These are phyloP conservation scores for Heliconius erato DNA, from an alignment of 2,888 invertebrate species.

Conservation along the genomic window DNA sequence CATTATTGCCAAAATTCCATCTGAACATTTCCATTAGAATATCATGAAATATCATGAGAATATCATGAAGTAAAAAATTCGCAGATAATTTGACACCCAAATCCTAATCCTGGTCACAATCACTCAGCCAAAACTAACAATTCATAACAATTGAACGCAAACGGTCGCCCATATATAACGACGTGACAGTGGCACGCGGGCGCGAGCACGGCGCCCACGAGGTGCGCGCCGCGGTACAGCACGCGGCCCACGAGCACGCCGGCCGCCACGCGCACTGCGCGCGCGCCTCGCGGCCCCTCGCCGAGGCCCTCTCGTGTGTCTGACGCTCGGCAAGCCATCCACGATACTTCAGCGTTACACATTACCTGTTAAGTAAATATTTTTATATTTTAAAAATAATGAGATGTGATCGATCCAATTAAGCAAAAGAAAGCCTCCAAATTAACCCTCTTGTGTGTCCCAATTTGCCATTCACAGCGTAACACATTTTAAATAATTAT, in stretches of 20 bases:
- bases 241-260: slow-evolving; percentile 68
- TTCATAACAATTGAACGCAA: slow-evolving; percentile 79
- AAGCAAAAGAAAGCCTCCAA: too few species aligned
- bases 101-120: slow-evolving; percentile 22
- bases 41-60: too few species aligned
- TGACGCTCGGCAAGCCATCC: slow-evolving; percentile 66
- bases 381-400: too few species aligned
- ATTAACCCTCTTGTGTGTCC: too few species aligned
- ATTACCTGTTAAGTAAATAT: slow-evolving; percentile 64
- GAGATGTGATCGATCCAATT: too few species aligned
- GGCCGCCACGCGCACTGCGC: slow-evolving; percentile 64
- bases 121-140: slow-evolving; percentile 64
- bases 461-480: too few species aligned
- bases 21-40: background rate
- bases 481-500: too few species aligned
- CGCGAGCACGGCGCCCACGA: slow-evolving; percentile 67
- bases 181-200: slow-evolving; percentile 75
- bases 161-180: slow-evolving; percentile 72
- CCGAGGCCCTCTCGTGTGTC: slow-evolving; percentile 54
- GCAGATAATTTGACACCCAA: slow-evolving; percentile 26
- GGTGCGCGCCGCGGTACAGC: slow-evolving; percentile 65
- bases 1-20: background rate
- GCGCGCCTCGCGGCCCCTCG: slow-evolving; percentile 63
- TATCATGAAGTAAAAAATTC: background rate
- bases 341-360: slow-evolving; percentile 69